Base-by-base conservation (phyloP, 2,888 invertebrate genomes). In the Himalopsyche kuldschensis region DNA sequence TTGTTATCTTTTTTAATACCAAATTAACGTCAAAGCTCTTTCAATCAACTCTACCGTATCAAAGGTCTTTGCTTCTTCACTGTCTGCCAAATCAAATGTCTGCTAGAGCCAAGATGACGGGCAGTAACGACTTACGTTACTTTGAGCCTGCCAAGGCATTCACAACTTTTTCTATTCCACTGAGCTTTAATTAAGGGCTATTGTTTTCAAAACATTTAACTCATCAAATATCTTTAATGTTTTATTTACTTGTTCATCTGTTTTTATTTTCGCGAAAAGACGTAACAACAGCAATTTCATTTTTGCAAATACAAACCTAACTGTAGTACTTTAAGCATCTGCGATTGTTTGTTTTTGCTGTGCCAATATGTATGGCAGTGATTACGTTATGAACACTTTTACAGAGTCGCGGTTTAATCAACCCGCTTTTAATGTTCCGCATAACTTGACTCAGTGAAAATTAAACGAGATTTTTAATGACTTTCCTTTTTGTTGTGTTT, bases 391-490 rank as follows among this genome's bases (percentile, higher is more conserved):
- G 55, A 55, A 55, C 55, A 24, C 55, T n/a, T 55, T 55, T 24
- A 55, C 55, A 55, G 80, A 55, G 75, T 41, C 35, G 81, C 41
- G 46, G 81, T 63, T 76, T 81, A 81, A 81, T 81, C 81, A 81
- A 81, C 81, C 76, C 32, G 81, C 30, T 81, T 81, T 81, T 46
- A 81, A 81, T 81, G 75, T 81, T 81, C 76, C 81, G 81, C 81
- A 81, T 81, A 41, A 81, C 81, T 81, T 81, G 35, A 76, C 75
- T 41, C 81, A 76, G 75, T 81, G 81, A 81, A 81, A 81, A 81
- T 81, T 81, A 81, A 81, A 81, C 81, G 81, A 81, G 81, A 27
- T 81, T 81, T 80, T 81, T 81, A 81, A 81, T 81, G 81, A 81
- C 81, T 81, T 81, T 63, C 75, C 81, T 76, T 81, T 81, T 77